Evolutionary conservation across 2,113 vertebrate species (phyloP).

Genomic region (Elgaria multicarinata): DNA sequence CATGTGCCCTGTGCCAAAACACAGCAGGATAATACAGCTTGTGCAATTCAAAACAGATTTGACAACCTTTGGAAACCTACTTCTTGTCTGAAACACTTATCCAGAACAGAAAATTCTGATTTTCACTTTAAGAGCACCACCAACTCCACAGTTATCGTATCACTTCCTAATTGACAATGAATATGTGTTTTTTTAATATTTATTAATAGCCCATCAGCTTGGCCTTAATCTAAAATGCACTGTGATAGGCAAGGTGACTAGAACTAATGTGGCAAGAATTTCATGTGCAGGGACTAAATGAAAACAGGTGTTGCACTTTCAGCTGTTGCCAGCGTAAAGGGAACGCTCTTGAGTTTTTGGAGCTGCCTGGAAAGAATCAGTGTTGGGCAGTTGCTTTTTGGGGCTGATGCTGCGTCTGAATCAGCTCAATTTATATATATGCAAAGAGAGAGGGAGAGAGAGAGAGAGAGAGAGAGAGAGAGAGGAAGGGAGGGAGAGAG

Average conservation of each 20-base stretch:
- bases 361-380: neutral
- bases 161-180: neutral
- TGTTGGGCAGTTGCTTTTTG: neutral
- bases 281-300: neutral
- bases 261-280: neutral
- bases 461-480: no score
- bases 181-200: neutral
- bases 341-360: neutral
- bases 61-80: neutral
- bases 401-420: neutral
- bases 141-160: neutral
- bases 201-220: neutral
- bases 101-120: neutral
- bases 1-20: neutral
- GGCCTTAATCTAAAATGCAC: neutral
- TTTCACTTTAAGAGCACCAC: neutral
- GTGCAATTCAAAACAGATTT: neutral
- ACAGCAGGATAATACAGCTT: neutral
- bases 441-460: neutral
- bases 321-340: neutral
- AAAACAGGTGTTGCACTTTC: neutral
- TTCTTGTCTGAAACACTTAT: neutral
- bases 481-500: no score
- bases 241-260: neutral
- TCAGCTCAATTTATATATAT: neutral